phyloP scores from a whole-genome alignment of 2,113 vertebrate genomes.

The Esox niger region DNA sequence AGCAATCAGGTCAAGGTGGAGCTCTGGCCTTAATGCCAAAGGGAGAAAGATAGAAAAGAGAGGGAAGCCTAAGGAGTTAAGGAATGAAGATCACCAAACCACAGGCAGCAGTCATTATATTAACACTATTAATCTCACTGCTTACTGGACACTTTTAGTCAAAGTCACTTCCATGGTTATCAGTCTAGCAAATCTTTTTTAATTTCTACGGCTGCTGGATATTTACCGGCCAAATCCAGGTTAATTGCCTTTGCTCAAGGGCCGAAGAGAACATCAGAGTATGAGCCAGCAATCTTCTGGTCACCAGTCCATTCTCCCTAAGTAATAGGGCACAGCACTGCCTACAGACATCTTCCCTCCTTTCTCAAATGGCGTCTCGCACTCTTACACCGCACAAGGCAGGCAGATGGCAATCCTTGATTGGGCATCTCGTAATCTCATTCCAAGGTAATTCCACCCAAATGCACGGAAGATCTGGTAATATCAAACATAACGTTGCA shows the following conservation, averaged over 20 bases:
- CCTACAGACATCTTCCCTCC: slow-evolving; percentile 61
- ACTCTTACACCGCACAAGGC: not conserved
- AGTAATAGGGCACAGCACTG: slow-evolving; percentile 67
- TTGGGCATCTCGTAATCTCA: too few relatives aligned
- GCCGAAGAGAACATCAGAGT: slow-evolving; percentile 58
- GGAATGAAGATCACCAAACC: not conserved
- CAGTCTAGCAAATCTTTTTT: not conserved
- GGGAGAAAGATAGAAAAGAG: slow-evolving; percentile 9
- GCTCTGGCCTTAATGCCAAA: slow-evolving; percentile 54
- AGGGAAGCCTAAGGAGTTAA: not conserved
- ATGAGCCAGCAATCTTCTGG: slow-evolving; percentile 72
- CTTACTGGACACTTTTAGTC: not conserved
- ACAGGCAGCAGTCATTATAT: not conserved
- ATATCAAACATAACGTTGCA: too few relatives aligned
- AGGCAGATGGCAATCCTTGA: not conserved
- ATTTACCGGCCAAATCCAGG: slow-evolving; percentile 70
- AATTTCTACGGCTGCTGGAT: slow-evolving; percentile 41
- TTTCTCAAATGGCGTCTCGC: slow-evolving; percentile 53
- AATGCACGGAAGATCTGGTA: too few relatives aligned
- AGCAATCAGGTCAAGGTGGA: slow-evolving; percentile 72
- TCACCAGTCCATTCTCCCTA: slow-evolving; percentile 68
- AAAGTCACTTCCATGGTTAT: slow-evolving; percentile 4
- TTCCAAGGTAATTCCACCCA: too few relatives aligned
- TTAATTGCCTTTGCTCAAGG: slow-evolving; percentile 73
- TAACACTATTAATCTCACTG: not conserved